A percentile compares a stretch with the other conserved stretches of the same genome.
Evolutionary conservation across 1,140 invertebrate genomes (phyloP).

Genomic region (Mizuhopecten yessoensis): DNA sequence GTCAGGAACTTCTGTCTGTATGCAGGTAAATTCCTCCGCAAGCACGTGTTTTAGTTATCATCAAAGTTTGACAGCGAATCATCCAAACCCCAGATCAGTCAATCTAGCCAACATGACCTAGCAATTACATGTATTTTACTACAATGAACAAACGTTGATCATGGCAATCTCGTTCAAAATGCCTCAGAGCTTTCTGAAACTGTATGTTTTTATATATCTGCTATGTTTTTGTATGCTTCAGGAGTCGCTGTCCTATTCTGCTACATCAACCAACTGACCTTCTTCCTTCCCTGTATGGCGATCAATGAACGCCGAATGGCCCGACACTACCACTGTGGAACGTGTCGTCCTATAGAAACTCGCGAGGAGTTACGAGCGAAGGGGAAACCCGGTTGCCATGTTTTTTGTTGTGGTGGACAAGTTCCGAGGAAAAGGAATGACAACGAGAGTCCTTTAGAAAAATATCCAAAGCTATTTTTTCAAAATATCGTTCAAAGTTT

Average conservation of each 20-base stretch:
- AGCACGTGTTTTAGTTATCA: too few relatives aligned
- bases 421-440: slow-evolving; percentile 55
- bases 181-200: too few relatives aligned
- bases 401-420: slow-evolving; percentile 61
- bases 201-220: too few relatives aligned
- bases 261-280: slow-evolving; percentile 16
- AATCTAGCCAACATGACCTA: too few relatives aligned
- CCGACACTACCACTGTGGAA: slow-evolving; percentile 92
- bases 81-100: too few relatives aligned
- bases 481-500: slow-evolving; percentile 81
- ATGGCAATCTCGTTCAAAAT: too few relatives aligned
- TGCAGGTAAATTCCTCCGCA: slow-evolving; percentile 87
- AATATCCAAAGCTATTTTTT: slow-evolving; percentile 55
- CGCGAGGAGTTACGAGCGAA: slow-evolving; percentile 59
- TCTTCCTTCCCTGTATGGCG: slow-evolving; percentile 96
- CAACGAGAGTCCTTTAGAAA: slow-evolving; percentile 67
- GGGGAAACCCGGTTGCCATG: slow-evolving; percentile 41
- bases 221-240: slow-evolving; percentile 89
- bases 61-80: too few relatives aligned
- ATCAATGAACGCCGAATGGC: slow-evolving; percentile 94
- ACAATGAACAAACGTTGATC: too few relatives aligned
- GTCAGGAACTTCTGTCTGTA: slow-evolving; percentile 99
- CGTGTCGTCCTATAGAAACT: slow-evolving; percentile 83
- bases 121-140: too few relatives aligned
- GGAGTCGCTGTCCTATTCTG: slow-evolving; percentile 46